Evolutionary conservation across 1,140 invertebrate genomes (phyloP).

Genomic region (Pomacea maculata): DNA sequence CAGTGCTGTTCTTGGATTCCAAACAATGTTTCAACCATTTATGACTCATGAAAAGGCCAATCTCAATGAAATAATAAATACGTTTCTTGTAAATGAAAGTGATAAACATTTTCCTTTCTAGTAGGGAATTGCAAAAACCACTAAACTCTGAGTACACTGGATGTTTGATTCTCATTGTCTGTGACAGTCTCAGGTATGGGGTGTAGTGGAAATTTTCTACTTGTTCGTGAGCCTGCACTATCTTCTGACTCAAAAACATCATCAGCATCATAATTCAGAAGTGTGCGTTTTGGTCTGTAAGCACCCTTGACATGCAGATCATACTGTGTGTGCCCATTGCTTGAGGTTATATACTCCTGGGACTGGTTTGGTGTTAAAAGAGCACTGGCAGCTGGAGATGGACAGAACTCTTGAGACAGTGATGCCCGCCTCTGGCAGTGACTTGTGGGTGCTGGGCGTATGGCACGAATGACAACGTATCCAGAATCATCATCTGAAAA

Average conservation of each 20-base stretch:
- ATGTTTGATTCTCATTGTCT: too few species aligned
- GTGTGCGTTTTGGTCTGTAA: constrained; percentile 45
- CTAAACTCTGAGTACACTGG: too few species aligned
- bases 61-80: too few species aligned
- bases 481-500: constrained; percentile 44
- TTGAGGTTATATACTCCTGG: not conserved
- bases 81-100: too few species aligned
- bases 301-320: constrained; percentile 19
- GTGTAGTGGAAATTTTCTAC: constrained; percentile 31
- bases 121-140: too few species aligned
- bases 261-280: constrained; percentile 53
- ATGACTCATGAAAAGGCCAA: too few species aligned
- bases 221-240: constrained; percentile 35
- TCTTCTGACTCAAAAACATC: constrained; percentile 56
- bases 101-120: too few species aligned
- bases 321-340: not conserved
- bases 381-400: constrained; percentile 8
- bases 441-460: constrained; percentile 18
- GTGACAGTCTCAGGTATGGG: constrained; percentile 36
- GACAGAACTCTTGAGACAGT: not conserved
- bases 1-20: too few species aligned
- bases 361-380: not conserved
- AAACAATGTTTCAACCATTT: too few species aligned
- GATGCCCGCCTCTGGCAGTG: not conserved
- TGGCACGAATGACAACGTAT: constrained; percentile 45